Evolutionary conservation across 92 coral and sea anemone genomes (phyloP).

Genomic region (Porites lobata): DNA sequence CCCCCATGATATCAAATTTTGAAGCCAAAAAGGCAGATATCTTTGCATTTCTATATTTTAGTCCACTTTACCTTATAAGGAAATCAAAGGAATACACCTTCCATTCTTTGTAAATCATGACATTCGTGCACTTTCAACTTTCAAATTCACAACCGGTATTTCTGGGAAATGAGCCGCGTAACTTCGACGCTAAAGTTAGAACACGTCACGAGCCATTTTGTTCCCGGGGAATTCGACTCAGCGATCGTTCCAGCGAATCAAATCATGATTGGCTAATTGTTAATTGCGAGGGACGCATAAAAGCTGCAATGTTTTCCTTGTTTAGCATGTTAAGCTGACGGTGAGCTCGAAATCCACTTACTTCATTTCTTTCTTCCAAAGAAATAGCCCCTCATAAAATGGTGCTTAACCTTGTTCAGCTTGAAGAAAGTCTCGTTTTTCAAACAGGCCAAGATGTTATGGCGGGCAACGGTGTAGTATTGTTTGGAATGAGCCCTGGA

Average conservation of each 20-base stretch:
- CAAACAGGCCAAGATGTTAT: conserved; percentile 71
- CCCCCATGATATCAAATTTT: too few relatives aligned
- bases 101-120: not conserved
- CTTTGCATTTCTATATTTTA: too few relatives aligned
- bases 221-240: not conserved
- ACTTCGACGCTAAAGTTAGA: not conserved
- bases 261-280: conserved; percentile 19
- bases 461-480: conserved; percentile 64
- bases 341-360: not conserved
- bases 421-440: conserved; percentile 54
- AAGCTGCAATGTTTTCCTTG: not conserved
- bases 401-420: conserved; percentile 48
- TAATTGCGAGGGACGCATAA: not conserved
- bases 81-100: too few relatives aligned
- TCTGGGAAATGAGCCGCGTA: not conserved
- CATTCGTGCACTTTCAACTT: too few relatives aligned
- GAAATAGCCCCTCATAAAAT: conserved; percentile 15
- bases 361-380: not conserved
- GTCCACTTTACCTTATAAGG: too few relatives aligned
- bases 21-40: too few relatives aligned
- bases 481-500: conserved; percentile 89
- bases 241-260: conserved; percentile 17
- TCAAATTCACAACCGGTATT: not conserved
- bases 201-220: not conserved
- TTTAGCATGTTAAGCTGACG: not conserved